Base-by-base conservation (phyloP, 2,888 invertebrate species). In the Noctua fimbriata region DNA sequence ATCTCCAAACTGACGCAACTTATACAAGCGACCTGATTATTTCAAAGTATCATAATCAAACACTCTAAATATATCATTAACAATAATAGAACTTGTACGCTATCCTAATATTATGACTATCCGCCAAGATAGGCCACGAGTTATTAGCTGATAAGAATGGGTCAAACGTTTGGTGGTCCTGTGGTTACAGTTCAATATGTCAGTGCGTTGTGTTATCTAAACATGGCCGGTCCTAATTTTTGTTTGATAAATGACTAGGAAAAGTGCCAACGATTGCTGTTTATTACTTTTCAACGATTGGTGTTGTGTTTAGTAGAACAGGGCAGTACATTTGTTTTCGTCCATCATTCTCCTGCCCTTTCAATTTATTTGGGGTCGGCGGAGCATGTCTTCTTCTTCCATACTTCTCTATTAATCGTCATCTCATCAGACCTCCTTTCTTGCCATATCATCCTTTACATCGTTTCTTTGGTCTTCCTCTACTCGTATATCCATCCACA, bases 91-190 rank as follows among this genome's bases (percentile, higher is more conserved):
- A 81, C n/a, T n/a, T n/a, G 28, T 69, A 69, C 7, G 58, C 47
- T 73, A 73, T 67, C 6, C 77, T 78, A 79, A 79, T 85, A 86
- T 83, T 79, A 79, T 79, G 79, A 83, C 79, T 79, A 52, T 14
- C 47, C 18, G 16, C n/a, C 55, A 60, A 83, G 83, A 85, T 79
- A 86, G 24, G 52, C 65, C 67, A 71, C 58, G 41, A 80, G 70
- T 82, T 79, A 79, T 79, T 86, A 77, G 52, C 75, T 86, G 86
- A 85, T 85, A 85, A 66, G 77, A 49, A 55, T 69, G 47, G 77
- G 75, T 86, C 74, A 73, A 78, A 71, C 65, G 52, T 65, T 66
- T 71, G 76, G 14, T 81, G 82, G 74, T 32, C 28, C 36, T 58
- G 28, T 55, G 36, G 32, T 60, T 32, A 79, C 49, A 80, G 86